Evolutionary conservation across 2,888 invertebrate species (phyloP).

Genomic region (Leptothorax acervorum): DNA sequence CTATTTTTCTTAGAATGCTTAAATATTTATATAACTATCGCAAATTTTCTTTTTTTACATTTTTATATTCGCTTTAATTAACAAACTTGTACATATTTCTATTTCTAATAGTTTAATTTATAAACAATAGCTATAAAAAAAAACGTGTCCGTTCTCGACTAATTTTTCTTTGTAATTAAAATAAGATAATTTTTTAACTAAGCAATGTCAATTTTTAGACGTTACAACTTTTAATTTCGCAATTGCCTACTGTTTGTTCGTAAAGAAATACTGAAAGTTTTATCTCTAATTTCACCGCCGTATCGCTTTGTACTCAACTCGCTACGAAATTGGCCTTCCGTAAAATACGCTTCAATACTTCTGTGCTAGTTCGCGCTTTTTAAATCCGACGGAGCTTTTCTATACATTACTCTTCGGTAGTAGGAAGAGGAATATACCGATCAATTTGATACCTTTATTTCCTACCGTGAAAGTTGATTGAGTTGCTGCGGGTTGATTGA

Average conservation of each 20-base stretch:
- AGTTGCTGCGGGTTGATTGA: slow-evolving; percentile 69
- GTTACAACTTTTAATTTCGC: slow-evolving; percentile 9
- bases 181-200: background rate
- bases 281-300: slow-evolving; percentile 10
- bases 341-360: slow-evolving; percentile 65
- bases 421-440: slow-evolving; percentile 55
- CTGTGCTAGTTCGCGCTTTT: slow-evolving; percentile 46
- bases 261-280: slow-evolving; percentile 34
- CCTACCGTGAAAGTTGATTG: slow-evolving; percentile 69
- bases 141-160: background rate
- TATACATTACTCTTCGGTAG: slow-evolving; percentile 60
- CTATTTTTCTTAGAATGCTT: background rate
- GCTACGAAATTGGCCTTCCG: slow-evolving; percentile 59
- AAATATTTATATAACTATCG: background rate
- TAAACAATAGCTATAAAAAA: background rate
- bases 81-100: background rate
- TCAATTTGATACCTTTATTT: slow-evolving; percentile 65
- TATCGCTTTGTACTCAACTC: slow-evolving; percentile 32
- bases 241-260: slow-evolving; percentile 4
- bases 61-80: background rate
- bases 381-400: slow-evolving; percentile 55
- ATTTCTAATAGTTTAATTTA: background rate
- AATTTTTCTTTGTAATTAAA: background rate
- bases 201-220: slow-evolving; percentile 3
- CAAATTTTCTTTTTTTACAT: background rate